These are phyloP conservation scores for Colletes gigas DNA, from an alignment of 1,140 invertebrate species.

Conservation along the genomic window DNA sequence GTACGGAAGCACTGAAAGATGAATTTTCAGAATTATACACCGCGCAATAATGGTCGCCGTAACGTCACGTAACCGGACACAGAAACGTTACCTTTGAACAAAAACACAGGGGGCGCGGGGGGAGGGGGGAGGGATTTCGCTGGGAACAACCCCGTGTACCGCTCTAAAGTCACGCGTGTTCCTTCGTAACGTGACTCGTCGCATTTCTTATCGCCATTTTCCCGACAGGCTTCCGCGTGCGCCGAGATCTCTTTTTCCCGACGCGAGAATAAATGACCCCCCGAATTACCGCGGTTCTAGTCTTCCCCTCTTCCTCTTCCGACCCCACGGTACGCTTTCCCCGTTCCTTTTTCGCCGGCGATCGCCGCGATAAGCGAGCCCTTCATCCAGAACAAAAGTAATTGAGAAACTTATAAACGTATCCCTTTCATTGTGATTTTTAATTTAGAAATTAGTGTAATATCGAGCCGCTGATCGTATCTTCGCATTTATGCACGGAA, in stretches of 20 bases:
- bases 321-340: too few relatives aligned
- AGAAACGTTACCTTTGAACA: slow-evolving; percentile 1
- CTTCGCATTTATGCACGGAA: background rate
- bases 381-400: slow-evolving; percentile 15
- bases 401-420: slow-evolving; percentile 6
- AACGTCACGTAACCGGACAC: slow-evolving; percentile 15
- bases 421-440: background rate
- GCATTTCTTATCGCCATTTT: slow-evolving; percentile 30
- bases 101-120: background rate
- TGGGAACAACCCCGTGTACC: background rate
- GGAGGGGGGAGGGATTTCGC: background rate
- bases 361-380: slow-evolving; percentile 15
- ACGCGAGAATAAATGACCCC: slow-evolving; percentile 39
- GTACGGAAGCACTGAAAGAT: background rate
- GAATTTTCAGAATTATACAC: slow-evolving; percentile 6
- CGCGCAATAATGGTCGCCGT: background rate
- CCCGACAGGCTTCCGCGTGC: background rate
- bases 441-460: slow-evolving; percentile 21
- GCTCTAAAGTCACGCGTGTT: slow-evolving; percentile 8
- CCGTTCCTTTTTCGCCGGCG: background rate
- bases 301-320: too few relatives aligned
- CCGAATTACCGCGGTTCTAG: slow-evolving; percentile 8
- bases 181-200: slow-evolving; percentile 11
- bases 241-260: slow-evolving; percentile 12
- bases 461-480: background rate